Conservation (phyloP, 2,113 vertebrate genomes). For the Mesocricetus auratus region DNA sequence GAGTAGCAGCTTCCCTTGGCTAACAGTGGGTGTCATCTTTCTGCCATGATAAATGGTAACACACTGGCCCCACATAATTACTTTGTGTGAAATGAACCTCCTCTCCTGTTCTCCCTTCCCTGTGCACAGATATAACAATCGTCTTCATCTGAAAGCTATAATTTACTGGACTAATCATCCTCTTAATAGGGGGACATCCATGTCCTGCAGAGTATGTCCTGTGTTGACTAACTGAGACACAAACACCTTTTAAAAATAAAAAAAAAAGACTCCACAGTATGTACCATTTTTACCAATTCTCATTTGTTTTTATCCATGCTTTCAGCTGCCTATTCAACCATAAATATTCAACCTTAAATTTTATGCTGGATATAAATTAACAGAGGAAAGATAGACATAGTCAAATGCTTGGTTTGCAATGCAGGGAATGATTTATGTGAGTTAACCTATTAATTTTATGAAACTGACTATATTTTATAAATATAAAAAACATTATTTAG, state of each 20-base stretch:
- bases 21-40: conserved; percentile 95
- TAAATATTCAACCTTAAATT: background rate
- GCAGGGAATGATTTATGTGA: background rate
- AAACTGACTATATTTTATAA: background rate
- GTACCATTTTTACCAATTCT: background rate
- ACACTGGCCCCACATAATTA: conserved; percentile 93
- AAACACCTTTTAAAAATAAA: conserved; percentile 16
- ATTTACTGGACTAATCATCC: conserved; percentile 87
- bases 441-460: conserved; percentile 2
- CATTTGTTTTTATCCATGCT: conserved; percentile 78
- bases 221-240: conserved; percentile 63
- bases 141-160: conserved; percentile 85
- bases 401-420: conserved; percentile 72
- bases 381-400: background rate
- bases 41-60: conserved; percentile 95
- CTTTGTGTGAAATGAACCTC: conserved; percentile 95
- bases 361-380: conserved; percentile 7
- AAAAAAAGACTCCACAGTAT: conserved; percentile 22
- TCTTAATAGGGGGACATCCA: conserved; percentile 76
- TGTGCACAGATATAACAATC: conserved; percentile 78
- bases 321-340: background rate
- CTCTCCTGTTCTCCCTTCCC: conserved; percentile 81
- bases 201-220: background rate
- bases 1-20: conserved; percentile 95
- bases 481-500: conserved; percentile 22